Base-by-base conservation (phyloP, 92 coral and sea anemone genomes). In the Zoanthus solanderi region DNA sequence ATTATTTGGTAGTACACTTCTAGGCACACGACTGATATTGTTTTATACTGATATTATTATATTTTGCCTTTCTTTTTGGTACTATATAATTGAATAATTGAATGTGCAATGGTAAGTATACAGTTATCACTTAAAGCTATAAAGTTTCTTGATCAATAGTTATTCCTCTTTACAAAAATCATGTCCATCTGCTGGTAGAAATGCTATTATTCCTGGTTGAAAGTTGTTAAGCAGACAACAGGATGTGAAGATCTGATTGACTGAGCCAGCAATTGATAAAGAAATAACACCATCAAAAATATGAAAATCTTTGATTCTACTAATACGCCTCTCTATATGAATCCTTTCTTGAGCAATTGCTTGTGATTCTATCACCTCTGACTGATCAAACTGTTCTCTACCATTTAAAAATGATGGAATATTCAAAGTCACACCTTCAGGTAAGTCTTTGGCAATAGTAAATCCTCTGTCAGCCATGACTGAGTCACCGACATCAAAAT, bases 191-290 rank as follows among this genome's bases (percentile, higher is more conserved):
- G 42, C 75, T 13, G 75, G 75, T 69, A 29, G 75, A 12, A 69
- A 17, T 69, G 28, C 17, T 69, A 29, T 54, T 72, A 72, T 72
- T 72, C 76, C 76, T 72, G 76, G 76, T 34, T 72, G 76, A 72
- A 72, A 72, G 76, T 72, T 72, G n/a, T 50, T 72, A 47, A 72
- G 76, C 30, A 72, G 48, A 72, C 52, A 72, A 72, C 76, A 72
- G 76, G 48, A 8, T 72, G 76, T 72, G 30, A 72, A 72, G 76
- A 72, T 72, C 30, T 72, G 76, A 72, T 72, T 72, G 17, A 72
- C 17, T 72, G 50, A 72, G 48, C 76, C 48, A 72, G 76, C 76
- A 72, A 32, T 72, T 13, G 76, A 72, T 72, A 72, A 72, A 16
- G 76, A 48, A 72, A 4, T 72, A 72, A 72, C 52, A 72, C 76